Conservation (phyloP, 64 coral and sea anemone species). For the Montipora capricornis region DNA sequence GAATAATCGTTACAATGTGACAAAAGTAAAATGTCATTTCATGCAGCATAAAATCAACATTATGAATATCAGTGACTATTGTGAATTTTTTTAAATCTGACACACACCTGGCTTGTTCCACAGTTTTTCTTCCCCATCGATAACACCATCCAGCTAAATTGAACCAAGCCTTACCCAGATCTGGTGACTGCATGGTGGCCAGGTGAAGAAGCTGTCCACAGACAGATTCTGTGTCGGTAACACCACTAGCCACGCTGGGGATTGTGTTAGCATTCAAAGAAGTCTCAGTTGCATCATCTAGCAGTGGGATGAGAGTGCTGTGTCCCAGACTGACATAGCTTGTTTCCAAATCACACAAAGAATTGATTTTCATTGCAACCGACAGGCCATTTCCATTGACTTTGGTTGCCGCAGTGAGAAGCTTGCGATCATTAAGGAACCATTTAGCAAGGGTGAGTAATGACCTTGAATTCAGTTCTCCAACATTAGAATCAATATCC, state of each 20-base stretch:
- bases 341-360: slow-evolving; percentile 83
- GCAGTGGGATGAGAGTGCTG: slow-evolving; percentile 59
- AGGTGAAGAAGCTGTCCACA: slow-evolving; percentile 92
- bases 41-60: too few species aligned
- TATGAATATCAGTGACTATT: too few species aligned
- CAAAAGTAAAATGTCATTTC: too few species aligned
- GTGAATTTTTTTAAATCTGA: too few species aligned
- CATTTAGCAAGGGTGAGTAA: slow-evolving; percentile 89
- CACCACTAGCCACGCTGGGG: slow-evolving; percentile 70
- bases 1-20: too few species aligned
- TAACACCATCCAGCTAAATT: slow-evolving; percentile 96
- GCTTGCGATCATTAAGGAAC: slow-evolving; percentile 85
- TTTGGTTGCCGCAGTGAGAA: slow-evolving; percentile 80
- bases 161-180: slow-evolving; percentile 95
- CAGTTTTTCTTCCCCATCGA: slow-evolving; percentile 93
- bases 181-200: slow-evolving; percentile 88
- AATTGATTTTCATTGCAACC: slow-evolving; percentile 76
- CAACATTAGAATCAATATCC: slow-evolving; percentile 73
- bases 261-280: slow-evolving; percentile 42
- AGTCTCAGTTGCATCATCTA: slow-evolving; percentile 11
- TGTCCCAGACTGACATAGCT: slow-evolving; percentile 77
- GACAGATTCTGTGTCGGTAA: slow-evolving; percentile 85
- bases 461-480: slow-evolving; percentile 81
- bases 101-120: slow-evolving; percentile 96
- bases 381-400: slow-evolving; percentile 72